Percentiles rank a stretch among this genome's conserved stretches.
Evolutionary conservation across 2,888 invertebrate genomes (phyloP).

Genomic region (Mycogona germanica): DNA sequence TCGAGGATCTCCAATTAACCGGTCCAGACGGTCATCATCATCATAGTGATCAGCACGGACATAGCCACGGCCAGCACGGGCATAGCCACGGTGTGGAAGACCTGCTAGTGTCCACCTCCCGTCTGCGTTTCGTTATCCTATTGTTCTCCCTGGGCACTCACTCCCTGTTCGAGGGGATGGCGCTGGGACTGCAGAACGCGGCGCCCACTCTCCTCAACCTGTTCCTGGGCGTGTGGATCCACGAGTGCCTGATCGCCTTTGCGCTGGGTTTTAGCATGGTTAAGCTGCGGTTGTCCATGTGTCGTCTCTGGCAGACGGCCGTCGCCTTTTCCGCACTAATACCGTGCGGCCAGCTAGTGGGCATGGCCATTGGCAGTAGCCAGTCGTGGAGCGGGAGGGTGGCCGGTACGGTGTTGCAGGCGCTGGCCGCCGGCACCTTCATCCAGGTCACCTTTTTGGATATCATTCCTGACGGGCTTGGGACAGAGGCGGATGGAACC

Average conservation of each 20-base stretch:
- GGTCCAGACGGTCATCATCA: constrained; percentile 5
- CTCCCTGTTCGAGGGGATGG: constrained; percentile 31
- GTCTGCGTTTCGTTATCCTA: constrained; percentile 27
- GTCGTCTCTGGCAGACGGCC: constrained; percentile 23
- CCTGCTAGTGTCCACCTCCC: constrained; percentile 13
- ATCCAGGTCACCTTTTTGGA: constrained; percentile 31
- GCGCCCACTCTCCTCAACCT: constrained; percentile 24
- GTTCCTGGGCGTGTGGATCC: constrained; percentile 27
- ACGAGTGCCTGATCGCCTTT: constrained; percentile 28
- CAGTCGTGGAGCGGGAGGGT: constrained; percentile 23
- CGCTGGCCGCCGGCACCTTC: constrained; percentile 30
- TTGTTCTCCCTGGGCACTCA: constrained; percentile 29
- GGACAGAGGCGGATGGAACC: constrained; percentile 14
- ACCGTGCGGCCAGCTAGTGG: constrained; percentile 27
- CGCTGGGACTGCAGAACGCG: constrained; percentile 29
- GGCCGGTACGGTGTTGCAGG: constrained; percentile 27
- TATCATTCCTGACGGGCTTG: constrained; percentile 26
- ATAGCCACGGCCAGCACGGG: constrained; percentile 20
- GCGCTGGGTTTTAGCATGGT: constrained; percentile 29
- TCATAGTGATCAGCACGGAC: constrained; percentile 5
- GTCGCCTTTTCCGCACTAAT: constrained; percentile 27
- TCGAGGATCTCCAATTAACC: no score
- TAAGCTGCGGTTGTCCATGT: constrained; percentile 21
- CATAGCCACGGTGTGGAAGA: constrained; percentile 21
- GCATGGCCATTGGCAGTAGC: constrained; percentile 22